phyloP scores from a whole-genome alignment of 2,113 vertebrate species.

The Hemiprocne comata region DNA sequence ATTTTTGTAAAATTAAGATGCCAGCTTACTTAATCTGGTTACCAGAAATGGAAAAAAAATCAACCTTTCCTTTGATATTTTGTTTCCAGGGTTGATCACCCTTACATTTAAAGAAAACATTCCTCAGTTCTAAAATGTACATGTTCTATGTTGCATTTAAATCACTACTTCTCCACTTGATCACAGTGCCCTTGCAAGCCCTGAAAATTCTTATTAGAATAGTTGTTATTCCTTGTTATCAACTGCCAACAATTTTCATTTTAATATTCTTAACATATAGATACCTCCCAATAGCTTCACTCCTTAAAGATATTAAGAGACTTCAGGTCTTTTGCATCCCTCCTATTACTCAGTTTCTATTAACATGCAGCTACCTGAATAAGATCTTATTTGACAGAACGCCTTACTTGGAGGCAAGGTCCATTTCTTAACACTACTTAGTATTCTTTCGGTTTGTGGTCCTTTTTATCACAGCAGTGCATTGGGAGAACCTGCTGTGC shows the following conservation, averaged over 20 bases:
- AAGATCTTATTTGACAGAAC: not conserved
- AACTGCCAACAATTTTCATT: not conserved
- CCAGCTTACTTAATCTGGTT: not conserved
- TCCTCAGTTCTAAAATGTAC: not conserved
- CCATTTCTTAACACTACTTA: not conserved
- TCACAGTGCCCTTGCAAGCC: not conserved
- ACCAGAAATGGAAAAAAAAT: not conserved
- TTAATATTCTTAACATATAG: not conserved
- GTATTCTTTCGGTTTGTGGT: not conserved
- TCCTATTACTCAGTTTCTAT: not conserved
- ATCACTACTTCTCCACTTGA: not conserved
- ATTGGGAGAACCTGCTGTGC: not conserved
- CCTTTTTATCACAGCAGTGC: not conserved
- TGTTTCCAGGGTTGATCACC: not conserved
- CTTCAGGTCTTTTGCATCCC: not conserved
- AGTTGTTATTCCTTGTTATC: not conserved
- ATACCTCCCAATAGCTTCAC: not conserved
- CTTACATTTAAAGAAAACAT: not conserved
- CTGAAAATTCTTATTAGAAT: not conserved
- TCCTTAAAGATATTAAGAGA: not conserved
- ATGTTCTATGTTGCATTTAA: not conserved
- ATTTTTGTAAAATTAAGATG: not conserved
- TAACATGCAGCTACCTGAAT: not conserved
- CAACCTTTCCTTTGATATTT: not conserved
- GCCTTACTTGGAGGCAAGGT: not conserved